Evolutionary conservation across 2,888 invertebrate genomes (phyloP).

Genomic region (Criorhina ranunculi): DNA sequence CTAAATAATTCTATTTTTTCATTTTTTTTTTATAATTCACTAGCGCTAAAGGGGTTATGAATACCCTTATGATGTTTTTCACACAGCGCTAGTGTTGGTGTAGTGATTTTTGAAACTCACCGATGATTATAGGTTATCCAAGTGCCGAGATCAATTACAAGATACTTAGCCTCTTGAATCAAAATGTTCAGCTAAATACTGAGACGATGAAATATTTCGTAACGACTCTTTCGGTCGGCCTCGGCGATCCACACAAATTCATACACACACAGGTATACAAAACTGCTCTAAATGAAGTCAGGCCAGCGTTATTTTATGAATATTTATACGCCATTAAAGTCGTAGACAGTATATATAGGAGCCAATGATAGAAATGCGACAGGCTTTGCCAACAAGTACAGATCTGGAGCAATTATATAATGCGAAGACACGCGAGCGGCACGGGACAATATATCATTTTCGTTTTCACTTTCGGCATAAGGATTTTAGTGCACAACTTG

Average conservation of each 20-base stretch:
- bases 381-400: constrained; percentile 61
- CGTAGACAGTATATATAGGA: constrained; percentile 44
- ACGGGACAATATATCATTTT: constrained; percentile 78
- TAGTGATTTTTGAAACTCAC: no score
- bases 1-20: no score
- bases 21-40: no score
- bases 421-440: constrained; percentile 77
- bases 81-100: no score
- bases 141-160: constrained; percentile 53
- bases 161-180: constrained; percentile 34
- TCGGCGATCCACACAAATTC: constrained; percentile 9
- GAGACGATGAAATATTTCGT: constrained; percentile 52
- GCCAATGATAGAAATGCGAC: constrained; percentile 67
- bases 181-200: constrained; percentile 36
- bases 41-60: no score
- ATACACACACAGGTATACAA: background rate
- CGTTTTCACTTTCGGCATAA: constrained; percentile 65
- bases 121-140: constrained; percentile 22
- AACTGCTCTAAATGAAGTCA: constrained; percentile 17
- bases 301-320: constrained; percentile 60
- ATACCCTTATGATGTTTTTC: no score
- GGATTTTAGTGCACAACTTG: constrained; percentile 63
- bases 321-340: constrained; percentile 72
- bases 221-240: constrained; percentile 39
- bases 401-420: constrained; percentile 77